A percentile compares a stretch with the other conserved stretches of the same genome.
These are phyloP conservation scores for Phania funesta DNA, from an alignment of 2,888 invertebrate genomes.

Conservation along the genomic window DNA sequence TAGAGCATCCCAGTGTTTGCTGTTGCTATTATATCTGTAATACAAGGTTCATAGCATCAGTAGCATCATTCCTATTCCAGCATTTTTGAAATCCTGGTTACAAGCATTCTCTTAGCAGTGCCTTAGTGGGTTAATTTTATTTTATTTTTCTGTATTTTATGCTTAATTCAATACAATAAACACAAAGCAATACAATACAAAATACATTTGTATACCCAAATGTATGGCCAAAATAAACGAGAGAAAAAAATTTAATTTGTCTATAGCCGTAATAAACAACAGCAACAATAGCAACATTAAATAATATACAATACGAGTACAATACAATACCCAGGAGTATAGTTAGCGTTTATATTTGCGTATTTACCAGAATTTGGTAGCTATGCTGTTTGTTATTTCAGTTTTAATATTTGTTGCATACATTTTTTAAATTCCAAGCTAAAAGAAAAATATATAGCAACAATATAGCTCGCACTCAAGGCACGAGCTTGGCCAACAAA, in stretches of 20 bases:
- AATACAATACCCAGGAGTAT: slow-evolving; percentile 58
- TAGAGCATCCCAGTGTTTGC: too few species aligned
- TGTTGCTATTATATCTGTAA: too few species aligned
- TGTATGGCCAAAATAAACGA: slow-evolving; percentile 17
- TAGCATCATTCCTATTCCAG: too few species aligned
- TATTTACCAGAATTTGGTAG: slow-evolving; percentile 46
- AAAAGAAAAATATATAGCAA: slow-evolving; percentile 23
- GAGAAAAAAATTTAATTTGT: slow-evolving; percentile 42
- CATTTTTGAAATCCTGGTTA: too few species aligned
- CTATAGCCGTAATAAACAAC: slow-evolving; percentile 29
- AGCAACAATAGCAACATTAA: slow-evolving; percentile 22
- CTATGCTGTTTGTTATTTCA: slow-evolving; percentile 36
- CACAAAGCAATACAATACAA: background rate
- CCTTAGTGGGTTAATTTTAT: slow-evolving; percentile 28
- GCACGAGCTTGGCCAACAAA: background rate
- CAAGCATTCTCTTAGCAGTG: background rate
- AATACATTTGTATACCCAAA: slow-evolving; percentile 14
- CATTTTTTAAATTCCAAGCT: slow-evolving; percentile 47
- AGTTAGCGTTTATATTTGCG: slow-evolving; percentile 62
- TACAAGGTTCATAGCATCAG: too few species aligned
- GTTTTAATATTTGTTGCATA: slow-evolving; percentile 60
- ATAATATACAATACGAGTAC: slow-evolving; percentile 33
- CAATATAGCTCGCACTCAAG: background rate
- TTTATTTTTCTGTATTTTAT: background rate
- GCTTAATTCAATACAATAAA: slow-evolving; percentile 25